These are phyloP conservation scores for Pterois miles DNA, from an alignment of 2,797 vertebrate genomes.

Conservation along the genomic window DNA sequence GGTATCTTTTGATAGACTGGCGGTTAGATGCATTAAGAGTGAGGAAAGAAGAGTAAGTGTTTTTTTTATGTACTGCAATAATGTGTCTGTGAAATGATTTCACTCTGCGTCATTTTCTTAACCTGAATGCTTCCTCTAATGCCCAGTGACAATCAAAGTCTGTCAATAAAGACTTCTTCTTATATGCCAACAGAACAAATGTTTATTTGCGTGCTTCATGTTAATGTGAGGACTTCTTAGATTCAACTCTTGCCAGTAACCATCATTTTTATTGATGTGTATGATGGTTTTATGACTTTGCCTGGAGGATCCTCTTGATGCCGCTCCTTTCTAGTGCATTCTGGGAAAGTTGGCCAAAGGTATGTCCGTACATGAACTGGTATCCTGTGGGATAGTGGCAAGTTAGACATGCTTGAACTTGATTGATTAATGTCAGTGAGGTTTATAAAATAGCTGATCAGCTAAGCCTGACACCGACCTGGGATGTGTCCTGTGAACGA, in stretches of 20 bases:
- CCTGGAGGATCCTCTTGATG: constrained; percentile 47
- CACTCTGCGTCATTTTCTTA: constrained; percentile 17
- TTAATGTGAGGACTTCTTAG: background rate
- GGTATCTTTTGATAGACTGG: constrained; percentile 40
- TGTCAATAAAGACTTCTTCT: constrained; percentile 68
- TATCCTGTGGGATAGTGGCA: constrained; percentile 71
- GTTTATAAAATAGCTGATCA: background rate
- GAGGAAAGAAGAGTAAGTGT: background rate
- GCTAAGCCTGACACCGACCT: constrained; percentile 67
- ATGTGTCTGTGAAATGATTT: constrained; percentile 33
- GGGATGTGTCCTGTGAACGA: constrained; percentile 85
- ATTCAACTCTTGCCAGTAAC: background rate
- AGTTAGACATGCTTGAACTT: background rate
- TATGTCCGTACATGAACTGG: constrained; percentile 82
- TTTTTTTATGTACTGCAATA: constrained; percentile 36
- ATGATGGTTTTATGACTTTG: constrained; percentile 6
- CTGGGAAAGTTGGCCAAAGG: constrained; percentile 80
- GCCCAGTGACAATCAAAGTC: constrained; percentile 74
- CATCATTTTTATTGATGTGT: constrained; percentile 25
- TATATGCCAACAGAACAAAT: background rate
- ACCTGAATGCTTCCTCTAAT: constrained; percentile 51
- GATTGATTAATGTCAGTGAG: background rate
- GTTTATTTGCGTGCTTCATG: background rate
- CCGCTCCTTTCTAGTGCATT: constrained; percentile 71
- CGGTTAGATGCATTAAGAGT: constrained; percentile 7